Percentiles rank a stretch among this genome's conserved stretches.
phyloP scores from a whole-genome alignment of 37 sponge, comb jelly and placozoan genomes.

The Beroe forskalii region DNA sequence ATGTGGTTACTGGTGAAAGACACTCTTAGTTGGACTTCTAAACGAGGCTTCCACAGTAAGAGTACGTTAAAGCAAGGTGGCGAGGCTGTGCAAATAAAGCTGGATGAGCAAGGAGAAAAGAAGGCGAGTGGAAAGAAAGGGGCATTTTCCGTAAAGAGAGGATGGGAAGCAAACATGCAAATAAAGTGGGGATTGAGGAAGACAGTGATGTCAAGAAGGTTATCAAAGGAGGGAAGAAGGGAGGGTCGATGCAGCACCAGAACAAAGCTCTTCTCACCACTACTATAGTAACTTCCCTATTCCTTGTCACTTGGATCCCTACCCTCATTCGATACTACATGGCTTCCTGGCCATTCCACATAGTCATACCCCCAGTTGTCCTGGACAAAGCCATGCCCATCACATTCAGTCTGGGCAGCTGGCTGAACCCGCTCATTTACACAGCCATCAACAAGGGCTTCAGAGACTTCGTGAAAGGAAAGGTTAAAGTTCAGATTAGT shows the following conservation, averaged over 20 bases:
- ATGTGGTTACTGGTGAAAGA: constrained; percentile 38
- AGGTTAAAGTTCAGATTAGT: background rate
- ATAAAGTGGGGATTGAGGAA: too few species aligned
- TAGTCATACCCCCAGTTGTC: background rate
- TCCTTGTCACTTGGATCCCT: constrained; percentile 29
- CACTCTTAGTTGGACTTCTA: background rate
- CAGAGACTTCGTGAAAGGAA: constrained; percentile 13
- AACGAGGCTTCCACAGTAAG: background rate
- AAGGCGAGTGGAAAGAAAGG: background rate
- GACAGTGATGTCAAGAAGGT: too few species aligned
- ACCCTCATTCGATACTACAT: constrained; percentile 30
- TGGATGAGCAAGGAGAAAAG: background rate
- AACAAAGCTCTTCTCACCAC: constrained; percentile 52
- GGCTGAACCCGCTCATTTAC: constrained; percentile 25
- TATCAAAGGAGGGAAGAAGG: too few species aligned
- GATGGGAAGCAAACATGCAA: too few species aligned
- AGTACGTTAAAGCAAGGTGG: background rate
- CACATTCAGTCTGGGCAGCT: constrained; percentile 44
- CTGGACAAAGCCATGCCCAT: constrained; percentile 16
- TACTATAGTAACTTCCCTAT: background rate
- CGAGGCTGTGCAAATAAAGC: background rate
- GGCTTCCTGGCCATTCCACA: constrained; percentile 17
- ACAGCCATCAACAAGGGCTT: constrained; percentile 9
- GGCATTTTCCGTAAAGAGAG: too few species aligned
- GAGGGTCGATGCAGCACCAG: background rate